Percentiles rank a stretch among this genome's conserved stretches.
Conservation (phyloP, 2,888 invertebrate genomes). For the Drosophila peninsularis region DNA sequence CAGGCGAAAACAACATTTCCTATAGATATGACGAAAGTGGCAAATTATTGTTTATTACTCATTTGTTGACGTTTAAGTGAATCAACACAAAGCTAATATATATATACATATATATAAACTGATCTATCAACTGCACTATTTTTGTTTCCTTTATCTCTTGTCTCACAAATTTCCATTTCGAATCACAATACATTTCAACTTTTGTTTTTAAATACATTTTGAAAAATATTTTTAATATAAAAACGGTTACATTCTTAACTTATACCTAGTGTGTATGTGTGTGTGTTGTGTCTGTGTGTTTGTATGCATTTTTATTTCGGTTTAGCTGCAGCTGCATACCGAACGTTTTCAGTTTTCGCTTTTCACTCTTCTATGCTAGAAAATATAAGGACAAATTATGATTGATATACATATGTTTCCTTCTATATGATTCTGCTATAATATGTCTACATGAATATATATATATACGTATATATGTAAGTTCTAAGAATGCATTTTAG, state of each 20-base stretch:
- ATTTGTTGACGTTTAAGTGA: slow-evolving; percentile 28
- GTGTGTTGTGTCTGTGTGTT: not conserved
- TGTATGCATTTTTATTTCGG: slow-evolving; percentile 36
- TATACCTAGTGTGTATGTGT: slow-evolving; percentile 53
- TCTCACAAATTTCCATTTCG: not conserved
- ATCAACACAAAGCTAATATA: slow-evolving; percentile 3
- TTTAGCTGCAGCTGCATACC: slow-evolving; percentile 11
- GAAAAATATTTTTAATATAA: slow-evolving; percentile 77
- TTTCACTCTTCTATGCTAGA: slow-evolving; percentile 48
- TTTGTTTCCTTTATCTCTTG: too few relatives aligned
- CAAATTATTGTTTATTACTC: slow-evolving; percentile 29
- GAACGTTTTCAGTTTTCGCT: slow-evolving; percentile 25
- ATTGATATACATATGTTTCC: slow-evolving; percentile 42
- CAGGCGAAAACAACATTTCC: slow-evolving; percentile 13
- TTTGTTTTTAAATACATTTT: slow-evolving; percentile 65
- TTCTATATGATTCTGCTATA: slow-evolving; percentile 58
- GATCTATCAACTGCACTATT: not conserved
- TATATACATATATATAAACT: not conserved
- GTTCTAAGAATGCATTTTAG: slow-evolving; percentile 31
- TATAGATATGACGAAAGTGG: slow-evolving; percentile 5
- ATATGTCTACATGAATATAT: slow-evolving; percentile 56
- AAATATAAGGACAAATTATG: slow-evolving; percentile 54
- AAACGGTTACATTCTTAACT: slow-evolving; percentile 65
- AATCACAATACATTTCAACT: slow-evolving; percentile 5
- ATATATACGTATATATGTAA: slow-evolving; percentile 25